Conservation (phyloP, 2,888 invertebrate genomes). For the Agrotis clavis region DNA sequence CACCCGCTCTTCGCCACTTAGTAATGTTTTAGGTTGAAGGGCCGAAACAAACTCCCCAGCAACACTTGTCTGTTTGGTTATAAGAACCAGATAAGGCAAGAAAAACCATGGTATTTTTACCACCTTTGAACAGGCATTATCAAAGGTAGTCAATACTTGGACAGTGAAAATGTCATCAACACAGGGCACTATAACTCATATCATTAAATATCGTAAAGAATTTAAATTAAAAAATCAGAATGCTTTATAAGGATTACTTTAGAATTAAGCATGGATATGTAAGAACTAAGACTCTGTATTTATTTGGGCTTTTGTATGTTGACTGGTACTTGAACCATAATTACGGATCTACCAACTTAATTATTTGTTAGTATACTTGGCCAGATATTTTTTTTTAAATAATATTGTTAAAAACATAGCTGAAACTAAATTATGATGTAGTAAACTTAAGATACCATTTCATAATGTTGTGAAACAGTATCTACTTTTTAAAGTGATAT, state of each 20-base stretch:
- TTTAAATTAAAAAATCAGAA: too few relatives aligned
- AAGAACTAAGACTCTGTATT: too few relatives aligned
- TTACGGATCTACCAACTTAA: not conserved
- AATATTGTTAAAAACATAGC: not conserved
- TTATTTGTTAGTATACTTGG: not conserved
- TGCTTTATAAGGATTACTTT: too few relatives aligned
- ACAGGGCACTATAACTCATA: not conserved
- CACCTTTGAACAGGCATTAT: too few relatives aligned
- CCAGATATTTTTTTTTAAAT: not conserved
- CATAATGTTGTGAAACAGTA: conserved; percentile 15
- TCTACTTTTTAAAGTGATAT: not conserved
- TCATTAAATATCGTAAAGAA: not conserved
- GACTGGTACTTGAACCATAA: not conserved
- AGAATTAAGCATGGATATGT: too few relatives aligned
- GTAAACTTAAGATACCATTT: conserved; percentile 3
- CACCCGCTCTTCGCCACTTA: too few relatives aligned
- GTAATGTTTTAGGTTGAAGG: too few relatives aligned
- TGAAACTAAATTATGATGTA: conserved; percentile 1
- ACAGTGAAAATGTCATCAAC: not conserved
- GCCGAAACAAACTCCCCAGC: too few relatives aligned
- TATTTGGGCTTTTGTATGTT: too few relatives aligned
- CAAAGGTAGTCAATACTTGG: not conserved
- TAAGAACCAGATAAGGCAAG: not conserved
- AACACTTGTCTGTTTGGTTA: too few relatives aligned
- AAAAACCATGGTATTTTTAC: not conserved